Percentiles rank a stretch among this genome's conserved stretches.
Evolutionary conservation across 2,888 invertebrate genomes (phyloP).

Genomic region (Drosophila niveifrons): DNA sequence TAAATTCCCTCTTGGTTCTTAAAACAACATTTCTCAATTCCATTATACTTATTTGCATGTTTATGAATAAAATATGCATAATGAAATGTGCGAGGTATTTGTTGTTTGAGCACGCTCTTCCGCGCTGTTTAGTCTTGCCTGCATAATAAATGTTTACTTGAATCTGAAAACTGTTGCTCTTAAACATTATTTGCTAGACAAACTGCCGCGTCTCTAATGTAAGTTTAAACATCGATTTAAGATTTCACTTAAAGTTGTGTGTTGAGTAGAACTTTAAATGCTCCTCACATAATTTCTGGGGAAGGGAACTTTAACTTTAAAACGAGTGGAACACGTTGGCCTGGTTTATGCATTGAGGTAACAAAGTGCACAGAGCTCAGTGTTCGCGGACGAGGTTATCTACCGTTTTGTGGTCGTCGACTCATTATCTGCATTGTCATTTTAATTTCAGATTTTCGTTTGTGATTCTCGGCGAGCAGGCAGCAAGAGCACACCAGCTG

Average conservation of each 20-base stretch:
- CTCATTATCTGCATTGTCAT: constrained; percentile 39
- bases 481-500: constrained; percentile 5
- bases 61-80: not conserved
- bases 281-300: not conserved
- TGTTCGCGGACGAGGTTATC: not conserved
- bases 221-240: constrained; percentile 15
- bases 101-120: not conserved
- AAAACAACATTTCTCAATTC: not conserved
- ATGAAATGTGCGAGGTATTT: not conserved
- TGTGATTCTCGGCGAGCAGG: constrained; percentile 24
- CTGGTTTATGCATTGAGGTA: not conserved
- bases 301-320: constrained; percentile 14
- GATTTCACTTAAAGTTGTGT: constrained; percentile 18
- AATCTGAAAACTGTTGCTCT: constrained; percentile 10
- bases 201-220: constrained; percentile 4
- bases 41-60: not conserved
- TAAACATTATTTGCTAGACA: constrained; percentile 23
- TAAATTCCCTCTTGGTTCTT: not conserved
- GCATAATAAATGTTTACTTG: constrained; percentile 7
- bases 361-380: constrained; percentile 2
- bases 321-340: constrained; percentile 3
- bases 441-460: constrained; percentile 36
- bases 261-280: constrained; percentile 2
- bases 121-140: not conserved
- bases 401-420: constrained; percentile 3